These are phyloP conservation scores for Dicentrarchus labrax DNA, from an alignment of 2,113 vertebrate species.

Conservation along the genomic window DNA sequence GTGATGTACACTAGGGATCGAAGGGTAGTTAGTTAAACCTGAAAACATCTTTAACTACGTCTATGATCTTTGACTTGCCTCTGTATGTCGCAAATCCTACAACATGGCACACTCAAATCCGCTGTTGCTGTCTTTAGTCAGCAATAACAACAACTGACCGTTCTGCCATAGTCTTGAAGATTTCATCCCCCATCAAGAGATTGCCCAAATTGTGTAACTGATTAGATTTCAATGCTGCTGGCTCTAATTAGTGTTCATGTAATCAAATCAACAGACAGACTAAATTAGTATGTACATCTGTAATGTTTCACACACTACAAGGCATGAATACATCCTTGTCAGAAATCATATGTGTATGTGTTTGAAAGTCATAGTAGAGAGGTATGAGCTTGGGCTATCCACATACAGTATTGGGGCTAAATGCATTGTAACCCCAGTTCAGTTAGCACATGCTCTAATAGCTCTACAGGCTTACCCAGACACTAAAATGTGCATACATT, in stretches of 20 bases:
- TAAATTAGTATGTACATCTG: slow-evolving; percentile 49
- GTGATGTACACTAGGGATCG: slow-evolving; percentile 9
- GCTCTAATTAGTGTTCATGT: slow-evolving; percentile 63
- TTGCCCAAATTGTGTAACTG: slow-evolving; percentile 39
- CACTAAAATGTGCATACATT: too few relatives aligned
- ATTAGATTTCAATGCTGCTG: slow-evolving; percentile 69
- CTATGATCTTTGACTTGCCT: not conserved
- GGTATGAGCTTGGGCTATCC: not conserved
- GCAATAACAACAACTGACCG: slow-evolving; percentile 42
- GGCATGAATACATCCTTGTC: slow-evolving; percentile 21
- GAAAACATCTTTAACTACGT: not conserved
- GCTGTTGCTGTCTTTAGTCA: slow-evolving; percentile 24
- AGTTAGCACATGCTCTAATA: not conserved
- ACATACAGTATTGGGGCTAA: not conserved
- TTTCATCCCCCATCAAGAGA: slow-evolving; percentile 39
- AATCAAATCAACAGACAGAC: slow-evolving; percentile 68
- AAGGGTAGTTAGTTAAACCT: not conserved
- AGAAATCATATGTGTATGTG: slow-evolving; percentile 13
- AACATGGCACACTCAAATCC: not conserved
- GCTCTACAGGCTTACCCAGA: too few relatives aligned
- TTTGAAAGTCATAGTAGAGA: slow-evolving; percentile 34
- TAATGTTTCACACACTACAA: slow-evolving; percentile 35
- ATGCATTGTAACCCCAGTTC: not conserved
- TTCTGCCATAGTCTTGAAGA: slow-evolving; percentile 25
- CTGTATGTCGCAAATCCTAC: not conserved